Conservation (phyloP, 2,888 invertebrate species). For the Osmoderma eremita region DNA sequence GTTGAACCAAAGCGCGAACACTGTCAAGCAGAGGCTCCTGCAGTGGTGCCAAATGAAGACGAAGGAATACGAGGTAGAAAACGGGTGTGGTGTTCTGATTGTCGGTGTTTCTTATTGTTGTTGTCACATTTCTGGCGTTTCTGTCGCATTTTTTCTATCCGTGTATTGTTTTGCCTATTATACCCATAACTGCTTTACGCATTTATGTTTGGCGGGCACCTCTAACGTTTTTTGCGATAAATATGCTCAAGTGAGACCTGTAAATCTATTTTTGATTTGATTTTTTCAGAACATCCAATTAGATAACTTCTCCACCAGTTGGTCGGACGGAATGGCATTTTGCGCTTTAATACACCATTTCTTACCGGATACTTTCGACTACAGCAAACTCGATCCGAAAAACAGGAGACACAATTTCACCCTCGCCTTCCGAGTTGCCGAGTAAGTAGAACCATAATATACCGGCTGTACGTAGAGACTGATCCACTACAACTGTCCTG, state of each 20-base stretch:
- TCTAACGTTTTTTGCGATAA: background rate
- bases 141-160: background rate
- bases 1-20: constrained; percentile 90
- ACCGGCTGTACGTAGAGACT: background rate
- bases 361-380: constrained; percentile 97
- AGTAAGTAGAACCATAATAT: background rate
- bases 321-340: constrained; percentile 99
- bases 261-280: constrained; percentile 36
- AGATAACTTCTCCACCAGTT: constrained; percentile 98
- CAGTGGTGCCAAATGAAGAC: constrained; percentile 98
- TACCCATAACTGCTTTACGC: constrained; percentile 12
- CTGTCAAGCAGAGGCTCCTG: constrained; percentile 96
- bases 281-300: constrained; percentile 89
- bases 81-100: constrained; percentile 6
- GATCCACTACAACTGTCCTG: too few relatives aligned
- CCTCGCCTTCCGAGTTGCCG: constrained; percentile 96
- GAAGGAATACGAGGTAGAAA: constrained; percentile 92
- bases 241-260: background rate
- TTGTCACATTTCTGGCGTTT: constrained; percentile 1
- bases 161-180: constrained; percentile 26
- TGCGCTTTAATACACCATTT: constrained; percentile 99
- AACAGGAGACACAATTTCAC: constrained; percentile 94
- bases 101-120: constrained; percentile 28
- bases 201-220: constrained; percentile 3
- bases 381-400: constrained; percentile 85